Evolutionary conservation across 1,140 invertebrate genomes (phyloP), one percentile per base, ranked within the genome.

Genomic region (Scaptomyza montana): DNA sequence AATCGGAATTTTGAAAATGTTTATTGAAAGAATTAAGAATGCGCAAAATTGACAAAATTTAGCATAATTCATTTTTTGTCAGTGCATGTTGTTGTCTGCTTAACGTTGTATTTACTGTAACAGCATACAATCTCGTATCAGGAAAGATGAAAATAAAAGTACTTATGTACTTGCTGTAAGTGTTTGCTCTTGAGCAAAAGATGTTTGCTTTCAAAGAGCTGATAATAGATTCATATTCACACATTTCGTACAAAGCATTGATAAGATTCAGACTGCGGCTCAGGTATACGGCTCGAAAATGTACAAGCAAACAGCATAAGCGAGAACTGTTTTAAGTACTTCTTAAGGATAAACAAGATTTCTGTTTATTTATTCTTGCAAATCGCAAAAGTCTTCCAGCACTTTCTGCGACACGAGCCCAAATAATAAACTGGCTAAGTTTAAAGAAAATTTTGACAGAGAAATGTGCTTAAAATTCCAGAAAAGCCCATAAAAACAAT

Each of bases 391-490:
- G 45, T 72, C 21, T 54, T 66, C 21, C 12, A 41, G 46, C 39
- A 39, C 56, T 45, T 57, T 30, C 5, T 0, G 56, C 41, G 61
- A 63, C 78, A 80, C 78, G 78, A 81, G 78, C 41, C 78, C 12
- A 7, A 59, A 70, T 12, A 8, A 45, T 54, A 53, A 47, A 36
- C 78, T 77, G 78, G 59, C 16, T 16, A 16, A 16, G 16, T 16
- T 16, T 16, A 0, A 16, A 16, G 16, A 80, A 76, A 81, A 51
- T 81, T 67, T 80, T 74, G 78, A 64, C n/a, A 74, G 74, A 62
- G 63, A 63, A 70, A 33, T 6, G 56, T 74, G 68, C 39, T 47
- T 33, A 16, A 43, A 60, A 80, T 54, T 41, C 63, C 43, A 28
- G 51, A 56, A 56, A 63, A 61, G 51, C 56, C 66, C 49, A 9